A percentile compares a stretch with the other conserved stretches of the same genome.
phyloP scores from a whole-genome alignment of 30 jellyfish, hydroid and myxozoan species.

The Turritopsis dohrnii region DNA sequence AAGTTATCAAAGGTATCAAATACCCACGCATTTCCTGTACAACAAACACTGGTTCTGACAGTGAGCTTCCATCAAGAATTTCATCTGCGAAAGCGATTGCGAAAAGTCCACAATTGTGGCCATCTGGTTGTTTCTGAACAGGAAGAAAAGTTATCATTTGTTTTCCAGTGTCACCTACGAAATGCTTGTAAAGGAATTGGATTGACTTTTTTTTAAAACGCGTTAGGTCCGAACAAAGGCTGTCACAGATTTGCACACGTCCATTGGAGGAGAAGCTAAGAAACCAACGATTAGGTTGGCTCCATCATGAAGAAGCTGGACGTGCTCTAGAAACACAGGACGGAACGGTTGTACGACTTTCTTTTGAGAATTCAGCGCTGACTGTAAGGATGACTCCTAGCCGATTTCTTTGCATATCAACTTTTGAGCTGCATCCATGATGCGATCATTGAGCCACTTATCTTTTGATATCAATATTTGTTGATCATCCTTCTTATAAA shows the following conservation, averaged over 20 bases:
- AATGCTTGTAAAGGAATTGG: not conserved
- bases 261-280: no score
- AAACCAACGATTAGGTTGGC: no score
- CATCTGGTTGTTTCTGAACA: not conserved
- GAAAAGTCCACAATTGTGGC: not conserved
- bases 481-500: not conserved
- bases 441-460: not conserved
- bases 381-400: not conserved
- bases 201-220: not conserved
- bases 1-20: not conserved
- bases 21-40: not conserved
- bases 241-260: not conserved
- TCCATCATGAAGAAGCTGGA: no score
- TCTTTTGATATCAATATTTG: not conserved
- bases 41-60: not conserved
- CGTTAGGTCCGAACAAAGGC: not conserved
- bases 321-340: no score
- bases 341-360: no score
- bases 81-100: not conserved
- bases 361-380: no score
- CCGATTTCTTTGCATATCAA: not conserved
- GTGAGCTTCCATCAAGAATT: not conserved
- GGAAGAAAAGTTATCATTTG: not conserved
- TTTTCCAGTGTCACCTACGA: not conserved
- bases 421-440: conserved; percentile 15